Conservation (phyloP, 2,113 vertebrate species). For the Rhynchomys soricoides region DNA sequence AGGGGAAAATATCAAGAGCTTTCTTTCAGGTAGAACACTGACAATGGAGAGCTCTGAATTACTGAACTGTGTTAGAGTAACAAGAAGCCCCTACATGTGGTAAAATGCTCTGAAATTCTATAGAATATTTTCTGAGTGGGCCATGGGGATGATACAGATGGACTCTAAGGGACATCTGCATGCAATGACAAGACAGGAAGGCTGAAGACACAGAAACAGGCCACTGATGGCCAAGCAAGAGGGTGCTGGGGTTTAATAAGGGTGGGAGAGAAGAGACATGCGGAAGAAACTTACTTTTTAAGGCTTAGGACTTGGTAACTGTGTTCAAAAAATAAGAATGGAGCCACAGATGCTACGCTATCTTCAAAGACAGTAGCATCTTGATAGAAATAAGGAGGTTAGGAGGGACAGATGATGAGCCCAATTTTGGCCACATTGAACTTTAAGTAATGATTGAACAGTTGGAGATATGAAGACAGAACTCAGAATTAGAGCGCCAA, state of each 20-base stretch:
- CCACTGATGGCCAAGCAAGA: background rate
- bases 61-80: background rate
- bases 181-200: background rate
- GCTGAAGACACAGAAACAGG: background rate
- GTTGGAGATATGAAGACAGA: slow-evolving; percentile 63
- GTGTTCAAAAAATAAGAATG: slow-evolving; percentile 48
- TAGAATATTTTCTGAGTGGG: background rate
- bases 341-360: slow-evolving; percentile 60
- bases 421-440: slow-evolving; percentile 67
- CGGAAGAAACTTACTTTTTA: slow-evolving; percentile 60
- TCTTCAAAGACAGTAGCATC: slow-evolving; percentile 67
- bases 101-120: slow-evolving; percentile 18
- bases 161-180: background rate
- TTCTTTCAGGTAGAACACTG: slow-evolving; percentile 40
- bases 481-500: slow-evolving; percentile 71
- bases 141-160: background rate
- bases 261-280: background rate
- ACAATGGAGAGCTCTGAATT: slow-evolving; percentile 15
- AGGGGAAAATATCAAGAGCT: slow-evolving; percentile 19
- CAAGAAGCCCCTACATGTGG: background rate
- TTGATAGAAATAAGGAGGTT: slow-evolving; percentile 68
- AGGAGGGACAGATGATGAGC: slow-evolving; percentile 76
- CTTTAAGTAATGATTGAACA: slow-evolving; percentile 75
- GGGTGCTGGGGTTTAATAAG: background rate
- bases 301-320: slow-evolving; percentile 53